Percentiles rank a stretch among this genome's conserved stretches.
phyloP scores from a whole-genome alignment of 1,140 invertebrate species.

The Drosophila triauraria region DNA sequence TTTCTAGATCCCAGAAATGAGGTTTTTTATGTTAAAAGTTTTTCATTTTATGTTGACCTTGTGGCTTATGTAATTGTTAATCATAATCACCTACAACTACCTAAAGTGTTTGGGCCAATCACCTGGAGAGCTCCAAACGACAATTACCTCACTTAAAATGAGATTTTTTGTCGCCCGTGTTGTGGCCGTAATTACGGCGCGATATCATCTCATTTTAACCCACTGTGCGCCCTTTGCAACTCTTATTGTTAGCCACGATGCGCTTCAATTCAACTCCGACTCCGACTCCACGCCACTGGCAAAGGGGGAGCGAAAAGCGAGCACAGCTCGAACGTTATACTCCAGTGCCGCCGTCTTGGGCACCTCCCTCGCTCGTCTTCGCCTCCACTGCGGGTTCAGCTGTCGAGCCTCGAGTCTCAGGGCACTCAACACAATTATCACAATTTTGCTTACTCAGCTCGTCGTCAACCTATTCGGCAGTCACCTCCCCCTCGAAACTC shows the following conservation, averaged over 20 bases:
- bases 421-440: slow-evolving; percentile 81
- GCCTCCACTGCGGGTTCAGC: slow-evolving; percentile 39
- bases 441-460: slow-evolving; percentile 82
- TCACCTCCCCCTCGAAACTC: slow-evolving; percentile 39
- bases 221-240: slow-evolving; percentile 67
- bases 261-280: slow-evolving; percentile 73
- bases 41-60: neutral
- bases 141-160: slow-evolving; percentile 14
- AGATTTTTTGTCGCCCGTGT: slow-evolving; percentile 12
- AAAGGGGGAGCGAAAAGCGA: slow-evolving; percentile 40
- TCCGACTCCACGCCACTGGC: slow-evolving; percentile 36
- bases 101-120: neutral
- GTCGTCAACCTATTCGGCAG: slow-evolving; percentile 68
- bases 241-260: slow-evolving; percentile 68
- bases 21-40: neutral
- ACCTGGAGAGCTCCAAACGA: slow-evolving; percentile 5
- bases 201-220: slow-evolving; percentile 38
- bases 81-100: slow-evolving; percentile 1
- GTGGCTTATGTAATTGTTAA: slow-evolving; percentile 7
- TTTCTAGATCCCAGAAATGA: neutral
- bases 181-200: slow-evolving; percentile 16
- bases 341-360: slow-evolving; percentile 37
- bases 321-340: slow-evolving; percentile 74
- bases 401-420: slow-evolving; percentile 28
- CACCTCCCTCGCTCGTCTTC: slow-evolving; percentile 5